A percentile compares a stretch with the other conserved stretches of the same genome.
These are phyloP conservation scores for Amia ocellicauda DNA, from an alignment of 2,113 vertebrate genomes.

Conservation along the genomic window DNA sequence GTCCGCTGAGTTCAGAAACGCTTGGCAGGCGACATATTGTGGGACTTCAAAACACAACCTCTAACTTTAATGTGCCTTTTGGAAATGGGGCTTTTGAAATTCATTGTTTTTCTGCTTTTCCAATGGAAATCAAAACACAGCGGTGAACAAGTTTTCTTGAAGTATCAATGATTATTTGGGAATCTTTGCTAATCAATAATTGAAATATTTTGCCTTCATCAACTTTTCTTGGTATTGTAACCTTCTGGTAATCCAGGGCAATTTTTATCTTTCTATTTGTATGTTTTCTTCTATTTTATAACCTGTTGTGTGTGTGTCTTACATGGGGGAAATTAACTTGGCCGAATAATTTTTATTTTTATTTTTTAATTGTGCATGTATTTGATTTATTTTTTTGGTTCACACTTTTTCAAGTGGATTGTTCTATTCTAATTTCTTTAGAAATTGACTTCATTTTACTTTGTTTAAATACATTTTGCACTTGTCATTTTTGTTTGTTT, in stretches of 20 bases:
- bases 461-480: no score
- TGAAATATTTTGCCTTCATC: not conserved
- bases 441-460: no score
- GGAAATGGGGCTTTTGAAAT: constrained; percentile 3
- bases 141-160: not conserved
- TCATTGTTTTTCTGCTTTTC: not conserved
- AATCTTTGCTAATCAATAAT: not conserved
- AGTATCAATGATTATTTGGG: not conserved
- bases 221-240: not conserved
- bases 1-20: not conserved
- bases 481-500: not conserved
- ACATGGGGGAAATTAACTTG: no score
- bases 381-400: no score
- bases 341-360: no score
- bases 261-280: not conserved
- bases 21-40: not conserved
- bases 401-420: no score
- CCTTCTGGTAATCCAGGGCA: not conserved
- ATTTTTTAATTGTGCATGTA: no score
- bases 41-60: constrained; percentile 1
- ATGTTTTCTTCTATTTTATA: no score
- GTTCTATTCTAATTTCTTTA: no score
- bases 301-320: no score
- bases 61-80: constrained; percentile 3
- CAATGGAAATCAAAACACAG: not conserved